Evolutionary conservation across 2,113 vertebrate species (phyloP).

Genomic region (Nanger granti): DNA sequence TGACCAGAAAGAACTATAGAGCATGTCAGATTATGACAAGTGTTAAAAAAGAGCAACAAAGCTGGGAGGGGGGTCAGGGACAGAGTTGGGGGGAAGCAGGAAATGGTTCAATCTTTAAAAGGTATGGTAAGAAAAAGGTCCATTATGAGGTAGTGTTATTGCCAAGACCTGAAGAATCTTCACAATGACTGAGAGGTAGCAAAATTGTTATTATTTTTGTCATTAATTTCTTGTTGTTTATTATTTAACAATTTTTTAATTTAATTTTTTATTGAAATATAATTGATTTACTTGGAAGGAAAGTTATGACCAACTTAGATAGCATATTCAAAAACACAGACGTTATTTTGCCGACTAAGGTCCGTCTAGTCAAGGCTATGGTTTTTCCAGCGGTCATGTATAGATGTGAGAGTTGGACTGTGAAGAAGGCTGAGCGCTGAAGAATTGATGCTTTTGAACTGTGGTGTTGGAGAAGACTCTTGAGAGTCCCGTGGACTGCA

Average conservation of each 20-base stretch:
- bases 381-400: too few species aligned
- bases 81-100: too few species aligned
- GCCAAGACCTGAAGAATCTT: background rate
- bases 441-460: too few species aligned
- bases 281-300: background rate
- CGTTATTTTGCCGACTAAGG: too few species aligned
- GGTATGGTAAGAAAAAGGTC: background rate
- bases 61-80: background rate
- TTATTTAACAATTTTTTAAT: background rate
- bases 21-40: background rate
- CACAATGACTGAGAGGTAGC: background rate
- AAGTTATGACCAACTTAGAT: too few species aligned
- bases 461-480: too few species aligned
- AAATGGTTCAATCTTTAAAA: background rate
- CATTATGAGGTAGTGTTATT: background rate
- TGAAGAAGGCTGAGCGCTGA: too few species aligned
- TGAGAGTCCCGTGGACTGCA: too few species aligned
- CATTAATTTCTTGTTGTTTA: background rate
- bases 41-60: background rate
- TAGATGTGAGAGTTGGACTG: too few species aligned
- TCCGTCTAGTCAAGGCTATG: too few species aligned
- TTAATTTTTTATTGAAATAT: background rate
- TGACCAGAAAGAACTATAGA: background rate
- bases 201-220: background rate
- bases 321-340: too few species aligned